Base-by-base conservation (phyloP, 1,140 invertebrate genomes). In the Papilio polytes region DNA sequence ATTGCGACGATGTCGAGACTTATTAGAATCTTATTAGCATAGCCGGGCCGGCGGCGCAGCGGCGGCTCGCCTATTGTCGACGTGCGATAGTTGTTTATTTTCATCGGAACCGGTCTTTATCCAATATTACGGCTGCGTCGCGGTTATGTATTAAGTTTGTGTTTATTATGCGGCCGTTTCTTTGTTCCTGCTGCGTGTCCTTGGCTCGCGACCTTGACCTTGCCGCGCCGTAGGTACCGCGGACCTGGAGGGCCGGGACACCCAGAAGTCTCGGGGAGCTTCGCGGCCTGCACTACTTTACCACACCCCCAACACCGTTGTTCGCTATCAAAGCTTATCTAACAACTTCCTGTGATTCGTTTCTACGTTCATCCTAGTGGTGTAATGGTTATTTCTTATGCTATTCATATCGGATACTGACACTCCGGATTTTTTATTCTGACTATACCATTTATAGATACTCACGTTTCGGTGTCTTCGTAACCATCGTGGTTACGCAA, bases 171-270 rank as follows among this genome's bases (percentile, higher is more conserved):
- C 20, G 70, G 44, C n/a, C 56, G 51, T 81, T 85, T 83, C 80
- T 83, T 89, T 87, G 87, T 88, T 89, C 81, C 73, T 84, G 76
- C 84, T 80, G 46, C 13, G 80, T 88, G 91, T 92, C 91, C 90
- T 93, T 93, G 90, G 78, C 78, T 81, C 70, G 81, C 86, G 90
- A 91, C 92, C 92, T 93, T 92, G 90, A 91, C 87, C 88, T 87
- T 90, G 78, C 80, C 86, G 84, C 83, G 76, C 4, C 26, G 26
- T 26, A 2, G 26, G 26, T 26, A 1, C 26, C 13, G 51, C 13
- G 22, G 20, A 31, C 3, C 22, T 10, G n/a, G 74, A 18, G 3
- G 12, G 51, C 46, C 48, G 22, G 44, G 2, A 74, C 20, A 15
- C 46, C 12, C 9, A 74, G 44, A 56, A 74, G 46, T 12, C 31